A percentile compares a stretch with the other conserved stretches of the same genome.
These are phyloP conservation scores for Rhipidura dahli DNA, from an alignment of 2,113 vertebrate genomes.

Conservation along the genomic window DNA sequence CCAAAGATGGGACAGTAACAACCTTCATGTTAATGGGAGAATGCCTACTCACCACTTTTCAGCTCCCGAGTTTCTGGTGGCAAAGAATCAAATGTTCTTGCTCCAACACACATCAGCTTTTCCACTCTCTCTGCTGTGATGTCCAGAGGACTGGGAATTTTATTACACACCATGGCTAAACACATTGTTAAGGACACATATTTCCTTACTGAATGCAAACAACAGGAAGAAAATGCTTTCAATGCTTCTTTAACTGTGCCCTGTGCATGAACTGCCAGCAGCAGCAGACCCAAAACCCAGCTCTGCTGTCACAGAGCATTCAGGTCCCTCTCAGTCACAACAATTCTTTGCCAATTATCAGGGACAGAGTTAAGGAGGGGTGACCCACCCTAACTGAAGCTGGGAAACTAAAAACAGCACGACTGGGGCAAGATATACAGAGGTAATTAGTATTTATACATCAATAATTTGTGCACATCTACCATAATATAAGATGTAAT, in stretches of 20 bases:
- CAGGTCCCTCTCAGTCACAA: background rate
- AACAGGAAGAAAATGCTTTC: background rate
- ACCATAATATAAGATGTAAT: background rate
- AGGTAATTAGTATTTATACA: background rate
- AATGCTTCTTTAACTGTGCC: background rate
- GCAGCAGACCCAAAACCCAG: background rate
- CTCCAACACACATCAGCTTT: slow-evolving; percentile 85
- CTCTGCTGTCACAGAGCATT: background rate
- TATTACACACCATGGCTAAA: slow-evolving; percentile 92
- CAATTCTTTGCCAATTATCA: background rate
- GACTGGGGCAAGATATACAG: background rate
- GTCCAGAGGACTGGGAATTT: slow-evolving; percentile 90
- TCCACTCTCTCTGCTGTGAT: slow-evolving; percentile 87
- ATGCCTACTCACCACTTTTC: slow-evolving; percentile 80
- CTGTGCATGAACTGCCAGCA: background rate
- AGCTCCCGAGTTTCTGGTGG: slow-evolving; percentile 85
- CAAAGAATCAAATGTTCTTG: slow-evolving; percentile 83
- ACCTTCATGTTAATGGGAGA: background rate
- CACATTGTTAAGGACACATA: slow-evolving; percentile 57
- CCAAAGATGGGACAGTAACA: background rate
- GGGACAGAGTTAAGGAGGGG: background rate
- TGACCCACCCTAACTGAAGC: background rate
- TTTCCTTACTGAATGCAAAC: background rate
- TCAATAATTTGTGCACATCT: background rate
- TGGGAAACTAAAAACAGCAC: background rate